These are phyloP conservation scores for Amphimedon queenslandica DNA, from an alignment of 37 sponge, comb jelly and placozoan genomes.

Conservation along the genomic window DNA sequence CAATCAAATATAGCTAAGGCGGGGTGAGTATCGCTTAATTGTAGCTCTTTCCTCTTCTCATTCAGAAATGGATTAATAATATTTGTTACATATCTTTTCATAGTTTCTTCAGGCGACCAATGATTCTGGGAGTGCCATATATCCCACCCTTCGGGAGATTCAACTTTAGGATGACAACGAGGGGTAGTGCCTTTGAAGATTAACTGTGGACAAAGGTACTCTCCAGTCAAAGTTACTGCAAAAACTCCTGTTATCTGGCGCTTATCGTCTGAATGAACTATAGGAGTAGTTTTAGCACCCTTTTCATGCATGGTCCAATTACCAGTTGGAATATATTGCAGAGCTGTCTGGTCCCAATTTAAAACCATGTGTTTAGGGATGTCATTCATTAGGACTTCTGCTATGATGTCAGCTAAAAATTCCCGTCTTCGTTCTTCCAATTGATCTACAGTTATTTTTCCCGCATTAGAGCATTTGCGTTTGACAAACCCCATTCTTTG, in stretches of 20 bases:
- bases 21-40: too few species aligned
- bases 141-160: too few species aligned
- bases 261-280: slow-evolving; percentile 43
- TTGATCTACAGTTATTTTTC: slow-evolving; percentile 6
- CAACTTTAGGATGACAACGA: slow-evolving; percentile 22
- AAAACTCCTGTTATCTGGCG: slow-evolving; percentile 48
- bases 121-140: slow-evolving; percentile 32
- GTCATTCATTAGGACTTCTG: slow-evolving; percentile 12
- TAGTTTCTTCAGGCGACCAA: slow-evolving; percentile 56
- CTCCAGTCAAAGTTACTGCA: slow-evolving; percentile 15
- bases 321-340: slow-evolving; percentile 20
- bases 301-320: slow-evolving; percentile 38
- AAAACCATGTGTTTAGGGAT: slow-evolving; percentile 28
- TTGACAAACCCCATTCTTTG: slow-evolving; percentile 37
- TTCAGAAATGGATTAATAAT: slow-evolving; percentile 41
- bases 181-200: slow-evolving; percentile 44
- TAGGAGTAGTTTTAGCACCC: slow-evolving; percentile 14
- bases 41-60: too few species aligned
- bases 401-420: slow-evolving; percentile 27
- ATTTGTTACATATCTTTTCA: slow-evolving; percentile 21
- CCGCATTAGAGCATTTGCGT: too few species aligned
- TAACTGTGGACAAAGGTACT: slow-evolving; percentile 31
- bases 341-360: slow-evolving; percentile 53
- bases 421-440: slow-evolving; percentile 23
- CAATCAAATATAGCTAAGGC: too few species aligned